These are phyloP conservation scores for Eucriotettix oculatus DNA, from an alignment of 2,888 invertebrate genomes.

Conservation along the genomic window DNA sequence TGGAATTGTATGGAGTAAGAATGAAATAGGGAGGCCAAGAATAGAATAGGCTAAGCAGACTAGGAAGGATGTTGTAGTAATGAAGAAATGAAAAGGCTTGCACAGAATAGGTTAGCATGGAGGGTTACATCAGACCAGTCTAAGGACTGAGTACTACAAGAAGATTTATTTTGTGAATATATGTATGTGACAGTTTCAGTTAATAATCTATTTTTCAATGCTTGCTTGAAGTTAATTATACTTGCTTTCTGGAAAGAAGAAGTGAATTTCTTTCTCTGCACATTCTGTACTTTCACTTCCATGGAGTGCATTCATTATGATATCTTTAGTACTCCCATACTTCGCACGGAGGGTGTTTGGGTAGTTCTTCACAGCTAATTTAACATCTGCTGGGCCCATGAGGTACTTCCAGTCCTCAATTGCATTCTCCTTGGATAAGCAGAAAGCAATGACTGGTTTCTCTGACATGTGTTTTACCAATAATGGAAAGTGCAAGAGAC, in stretches of 20 bases:
- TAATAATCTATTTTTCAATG: too few relatives aligned
- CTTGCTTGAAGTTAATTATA: not conserved
- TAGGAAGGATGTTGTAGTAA: too few relatives aligned
- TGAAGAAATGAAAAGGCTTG: too few relatives aligned
- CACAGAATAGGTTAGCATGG: too few relatives aligned
- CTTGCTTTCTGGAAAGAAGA: constrained; percentile 73
- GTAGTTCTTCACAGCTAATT: constrained; percentile 25
- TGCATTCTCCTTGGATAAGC: constrained; percentile 49
- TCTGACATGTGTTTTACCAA: constrained; percentile 66
- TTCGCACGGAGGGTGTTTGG: constrained; percentile 52
- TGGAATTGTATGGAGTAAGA: too few relatives aligned
- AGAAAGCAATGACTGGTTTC: constrained; percentile 53
- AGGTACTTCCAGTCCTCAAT: constrained; percentile 54
- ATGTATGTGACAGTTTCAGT: too few relatives aligned
- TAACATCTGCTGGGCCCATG: constrained; percentile 46
- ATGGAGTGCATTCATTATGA: constrained; percentile 59
- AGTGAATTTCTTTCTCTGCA: constrained; percentile 65
- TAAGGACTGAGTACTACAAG: too few relatives aligned
- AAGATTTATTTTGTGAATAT: not conserved
- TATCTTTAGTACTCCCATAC: constrained; percentile 45
- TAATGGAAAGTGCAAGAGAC: constrained; percentile 55
- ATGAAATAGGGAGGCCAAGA: too few relatives aligned
- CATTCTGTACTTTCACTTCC: constrained; percentile 50
- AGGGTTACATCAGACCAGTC: too few relatives aligned
- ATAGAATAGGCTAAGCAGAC: too few relatives aligned